Evolutionary conservation across 2,888 invertebrate species (phyloP), one percentile per base, ranked within the genome.

Genomic region (Meliscaeva auricollis): DNA sequence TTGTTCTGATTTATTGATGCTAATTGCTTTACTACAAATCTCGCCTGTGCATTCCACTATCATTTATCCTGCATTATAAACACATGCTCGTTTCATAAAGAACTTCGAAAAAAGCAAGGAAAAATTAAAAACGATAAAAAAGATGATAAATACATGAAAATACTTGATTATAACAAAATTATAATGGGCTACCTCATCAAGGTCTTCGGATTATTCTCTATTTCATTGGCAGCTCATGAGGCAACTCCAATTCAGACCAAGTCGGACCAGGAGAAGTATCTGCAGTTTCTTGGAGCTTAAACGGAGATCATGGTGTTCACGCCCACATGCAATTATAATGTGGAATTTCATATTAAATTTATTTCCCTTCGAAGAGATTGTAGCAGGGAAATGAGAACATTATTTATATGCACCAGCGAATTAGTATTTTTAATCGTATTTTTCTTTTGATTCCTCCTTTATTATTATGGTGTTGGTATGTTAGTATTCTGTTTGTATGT

Each of bases 251-350:
- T 15, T 44, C 30, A 44, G 44, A 11, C 15, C 26, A 26, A 20
- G 6, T 26, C 5, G 22, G 38, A 26, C 26, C 41, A 22, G 9
- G 15, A 84, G 3, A 38, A 3, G 70, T 79, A 79, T 80, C 72
- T 75, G 60, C 60, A 41, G 74, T 64, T 70, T 75, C 68, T 58
- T 69, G 38, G 44, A 69, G 62, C 50, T 35, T 26, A 56, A 79
- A 84, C 52, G 80, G 62, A 85, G 75, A 68, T 62, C 80, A 76
- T 72, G 84, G 74, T 41, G 83, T 75, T 54, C 85, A 85, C 85
- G 85, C 85, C 85, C 85, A 85, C 85, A 81, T 85, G 85, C 85
- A 85, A 85, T 85, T 81, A 85, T 85, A 85, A 85, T 85, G 81
- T 85, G 85, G 85, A 85, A 85, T 85, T 85, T 85, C 73, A 74